Percentiles rank a stretch among this genome's conserved stretches.
These are phyloP conservation scores for Aphidius colemani DNA, from an alignment of 2,888 invertebrate genomes.

Conservation along the genomic window DNA sequence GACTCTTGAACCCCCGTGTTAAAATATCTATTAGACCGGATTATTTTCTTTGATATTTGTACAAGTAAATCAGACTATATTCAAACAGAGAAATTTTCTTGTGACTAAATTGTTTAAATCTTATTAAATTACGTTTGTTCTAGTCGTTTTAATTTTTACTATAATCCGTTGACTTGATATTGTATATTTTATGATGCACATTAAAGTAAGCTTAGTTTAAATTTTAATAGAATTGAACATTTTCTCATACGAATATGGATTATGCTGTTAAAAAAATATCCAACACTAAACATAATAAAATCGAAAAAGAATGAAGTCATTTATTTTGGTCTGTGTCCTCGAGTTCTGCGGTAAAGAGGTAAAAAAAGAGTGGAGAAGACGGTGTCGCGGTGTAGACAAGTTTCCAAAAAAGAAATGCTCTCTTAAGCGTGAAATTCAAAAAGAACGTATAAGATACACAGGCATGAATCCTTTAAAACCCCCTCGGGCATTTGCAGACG, in stretches of 20 bases:
- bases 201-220: too few species aligned
- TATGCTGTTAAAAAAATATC: constrained; percentile 4
- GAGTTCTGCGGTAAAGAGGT: constrained; percentile 28
- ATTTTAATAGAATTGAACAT: too few species aligned
- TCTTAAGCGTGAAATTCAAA: constrained; percentile 53
- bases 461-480: constrained; percentile 47
- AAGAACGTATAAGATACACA: constrained; percentile 46
- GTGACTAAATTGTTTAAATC: too few species aligned
- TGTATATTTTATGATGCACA: too few species aligned
- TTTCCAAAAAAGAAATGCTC: constrained; percentile 39
- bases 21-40: too few species aligned
- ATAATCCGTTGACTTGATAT: too few species aligned
- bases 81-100: too few species aligned
- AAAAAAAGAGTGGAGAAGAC: constrained; percentile 2
- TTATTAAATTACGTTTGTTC: too few species aligned
- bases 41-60: too few species aligned
- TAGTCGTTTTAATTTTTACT: too few species aligned
- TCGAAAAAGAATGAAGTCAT: constrained; percentile 21
- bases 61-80: too few species aligned
- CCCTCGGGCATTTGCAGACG: constrained; percentile 16
- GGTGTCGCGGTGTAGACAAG: constrained; percentile 34
- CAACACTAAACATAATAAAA: too few species aligned
- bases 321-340: constrained; percentile 36
- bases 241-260: constrained; percentile 11
- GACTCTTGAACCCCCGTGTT: constrained; percentile 43